A percentile compares a stretch with the other conserved stretches of the same genome.
phyloP scores from a whole-genome alignment of 2,797 vertebrate species.

The Cyprinodon diabolis region DNA sequence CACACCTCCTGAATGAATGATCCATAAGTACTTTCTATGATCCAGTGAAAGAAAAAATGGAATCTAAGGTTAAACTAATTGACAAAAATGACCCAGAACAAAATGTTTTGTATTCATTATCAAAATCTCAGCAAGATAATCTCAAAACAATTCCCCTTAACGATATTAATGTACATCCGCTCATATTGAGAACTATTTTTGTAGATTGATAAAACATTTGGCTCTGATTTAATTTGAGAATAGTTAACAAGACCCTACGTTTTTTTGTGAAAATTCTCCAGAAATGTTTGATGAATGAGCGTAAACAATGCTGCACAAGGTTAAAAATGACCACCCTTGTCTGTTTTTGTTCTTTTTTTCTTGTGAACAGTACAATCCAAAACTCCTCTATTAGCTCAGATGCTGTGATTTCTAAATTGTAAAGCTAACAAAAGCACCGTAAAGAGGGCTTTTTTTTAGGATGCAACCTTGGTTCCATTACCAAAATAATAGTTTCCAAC shows the following conservation, averaged over 20 bases:
- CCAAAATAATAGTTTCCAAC: background rate
- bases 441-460: background rate
- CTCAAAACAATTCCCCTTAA: background rate
- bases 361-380: slow-evolving; percentile 30
- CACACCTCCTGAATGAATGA: no score
- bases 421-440: slow-evolving; percentile 26
- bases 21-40: no score
- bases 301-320: slow-evolving; percentile 42
- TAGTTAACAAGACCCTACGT: slow-evolving; percentile 3
- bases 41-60: no score
- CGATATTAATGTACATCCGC: background rate
- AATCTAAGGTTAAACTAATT: no score
- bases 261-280: slow-evolving; percentile 15
- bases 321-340: slow-evolving; percentile 28
- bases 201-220: background rate
- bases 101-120: background rate
- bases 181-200: background rate
- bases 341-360: slow-evolving; percentile 8
- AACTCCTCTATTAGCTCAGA: slow-evolving; percentile 6
- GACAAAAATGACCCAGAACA: background rate
- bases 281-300: slow-evolving; percentile 26
- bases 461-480: slow-evolving; percentile 12
- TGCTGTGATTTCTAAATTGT: slow-evolving; percentile 14
- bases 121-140: background rate
- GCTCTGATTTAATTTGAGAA: slow-evolving; percentile 16